A percentile compares a stretch with the other conserved stretches of the same genome.
Evolutionary conservation across 2,888 invertebrate genomes (phyloP).

Genomic region (Elysia crispata): DNA sequence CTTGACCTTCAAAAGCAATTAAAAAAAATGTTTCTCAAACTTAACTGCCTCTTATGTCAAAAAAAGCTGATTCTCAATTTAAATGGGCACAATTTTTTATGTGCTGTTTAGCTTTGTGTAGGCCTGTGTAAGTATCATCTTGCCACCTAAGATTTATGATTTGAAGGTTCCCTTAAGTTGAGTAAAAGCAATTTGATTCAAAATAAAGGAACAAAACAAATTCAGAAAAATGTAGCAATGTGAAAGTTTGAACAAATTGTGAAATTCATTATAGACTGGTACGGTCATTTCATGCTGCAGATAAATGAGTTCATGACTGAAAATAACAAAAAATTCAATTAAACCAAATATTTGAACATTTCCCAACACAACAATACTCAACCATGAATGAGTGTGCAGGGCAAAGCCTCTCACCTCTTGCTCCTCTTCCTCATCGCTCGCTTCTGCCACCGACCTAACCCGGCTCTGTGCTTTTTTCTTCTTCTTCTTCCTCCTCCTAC

Average conservation of each 20-base stretch:
- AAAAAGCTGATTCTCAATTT: no score
- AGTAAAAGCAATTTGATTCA: no score
- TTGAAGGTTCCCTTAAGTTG: no score
- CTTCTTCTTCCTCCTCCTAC: constrained; percentile 35
- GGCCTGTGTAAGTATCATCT: no score
- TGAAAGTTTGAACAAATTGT: neutral
- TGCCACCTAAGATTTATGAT: no score
- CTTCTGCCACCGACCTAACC: neutral
- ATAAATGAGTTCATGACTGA: neutral
- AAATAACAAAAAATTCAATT: neutral
- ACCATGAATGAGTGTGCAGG: neutral
- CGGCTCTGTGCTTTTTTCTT: constrained; percentile 27
- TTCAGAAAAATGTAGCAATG: no score
- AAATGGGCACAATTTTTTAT: no score
- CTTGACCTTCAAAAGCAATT: no score
- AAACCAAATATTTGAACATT: neutral
- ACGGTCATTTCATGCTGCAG: neutral
- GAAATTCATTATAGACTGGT: neutral
- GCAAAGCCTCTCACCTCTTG: constrained; percentile 37
- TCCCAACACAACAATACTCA: neutral
- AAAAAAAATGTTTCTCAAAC: no score
- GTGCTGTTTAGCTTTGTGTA: no score
- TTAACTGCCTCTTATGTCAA: no score
- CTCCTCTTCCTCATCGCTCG: constrained; percentile 10
- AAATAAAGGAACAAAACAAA: no score